Evolutionary conservation across 2,113 vertebrate genomes (phyloP), one percentile per base, ranked within the genome.

Genomic region (Hippocampus zosterae): DNA sequence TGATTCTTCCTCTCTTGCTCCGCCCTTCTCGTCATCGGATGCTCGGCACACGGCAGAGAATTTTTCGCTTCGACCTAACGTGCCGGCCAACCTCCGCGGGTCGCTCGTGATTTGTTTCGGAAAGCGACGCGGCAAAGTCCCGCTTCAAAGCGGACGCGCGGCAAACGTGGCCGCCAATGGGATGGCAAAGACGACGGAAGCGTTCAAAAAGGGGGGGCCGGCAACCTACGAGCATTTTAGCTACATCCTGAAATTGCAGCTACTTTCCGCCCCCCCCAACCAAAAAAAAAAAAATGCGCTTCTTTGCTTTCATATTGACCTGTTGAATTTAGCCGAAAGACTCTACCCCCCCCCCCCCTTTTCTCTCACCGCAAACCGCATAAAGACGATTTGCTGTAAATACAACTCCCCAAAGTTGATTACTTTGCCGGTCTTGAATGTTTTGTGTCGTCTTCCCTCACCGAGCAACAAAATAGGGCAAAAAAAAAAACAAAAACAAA

Each of bases 321-420:
- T 86, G 89, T 88, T 86, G 91, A 92, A 92, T 92, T 91, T 91
- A 84, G 81, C 89, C 90, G 79, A 71, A 82, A 81, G 66, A 71
- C 85, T 87, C 65, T 71, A 0, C 8, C 8, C 21, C n/a, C n/a
- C n/a, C n/a, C n/a, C n/a, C n/a, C 21, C 21, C 50, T 65, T 83
- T 21, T 50, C 37, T 3, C 12, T 8, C 60, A 1, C 33, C 33
- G 12, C 18, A 11, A n/a, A 42, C 41, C 29, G 4, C 29, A 5
- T 33, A 15, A 25, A 64, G 15, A n/a, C n/a, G n/a, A 29, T 61
- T 82, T 75, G 65, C 65, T 84, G 89, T 90, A 81, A 88, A 90
- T 85, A 88, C 78, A 86, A 82, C 80, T 66, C 74, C 77, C 78
- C 84, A 70, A 60, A 68, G 76, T 67, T 72, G 64, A 56, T 72